Conservation (phyloP, 2,888 invertebrate genomes). For the Zelleria hepariella region DNA sequence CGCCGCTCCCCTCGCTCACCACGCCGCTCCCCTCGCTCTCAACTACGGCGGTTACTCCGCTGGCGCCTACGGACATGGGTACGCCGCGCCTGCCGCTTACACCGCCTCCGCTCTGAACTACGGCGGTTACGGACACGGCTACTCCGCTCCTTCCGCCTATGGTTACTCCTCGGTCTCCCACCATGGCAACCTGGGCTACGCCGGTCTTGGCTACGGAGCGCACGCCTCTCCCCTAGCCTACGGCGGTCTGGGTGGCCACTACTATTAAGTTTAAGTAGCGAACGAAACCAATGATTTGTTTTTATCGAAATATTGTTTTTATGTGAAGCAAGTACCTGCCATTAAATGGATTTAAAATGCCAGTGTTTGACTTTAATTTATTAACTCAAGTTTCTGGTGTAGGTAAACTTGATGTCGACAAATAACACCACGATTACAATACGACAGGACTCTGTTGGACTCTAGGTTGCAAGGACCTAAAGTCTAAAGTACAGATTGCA, state of each 20-base stretch:
- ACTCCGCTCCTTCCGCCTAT: not conserved
- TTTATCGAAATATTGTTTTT: not conserved
- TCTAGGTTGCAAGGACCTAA: no score
- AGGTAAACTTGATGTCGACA: no score
- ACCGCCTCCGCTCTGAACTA: not conserved
- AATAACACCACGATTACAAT: no score
- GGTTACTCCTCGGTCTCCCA: not conserved
- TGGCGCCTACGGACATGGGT: slow-evolving; percentile 17
- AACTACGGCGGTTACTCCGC: slow-evolving; percentile 22
- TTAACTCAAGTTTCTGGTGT: no score
- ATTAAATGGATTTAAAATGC: not conserved
- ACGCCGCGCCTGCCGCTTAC: slow-evolving; percentile 12
- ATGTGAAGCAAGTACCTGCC: not conserved
- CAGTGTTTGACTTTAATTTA: not conserved
- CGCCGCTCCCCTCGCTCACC: slow-evolving; percentile 7
- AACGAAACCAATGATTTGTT: not conserved
- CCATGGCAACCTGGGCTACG: not conserved
- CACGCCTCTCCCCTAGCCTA: not conserved
- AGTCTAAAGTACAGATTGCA: no score
- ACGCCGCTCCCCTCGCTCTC: slow-evolving; percentile 16
- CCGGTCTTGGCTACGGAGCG: not conserved
- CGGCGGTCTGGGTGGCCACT: not conserved
- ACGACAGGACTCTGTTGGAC: no score
- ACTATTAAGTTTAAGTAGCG: not conserved
- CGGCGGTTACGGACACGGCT: not conserved